A percentile compares a stretch with the other conserved stretches of the same genome.
These are phyloP conservation scores for Caenorhabditis sp. DNA, from an alignment of 2,888 invertebrate species.

Conservation along the genomic window DNA sequence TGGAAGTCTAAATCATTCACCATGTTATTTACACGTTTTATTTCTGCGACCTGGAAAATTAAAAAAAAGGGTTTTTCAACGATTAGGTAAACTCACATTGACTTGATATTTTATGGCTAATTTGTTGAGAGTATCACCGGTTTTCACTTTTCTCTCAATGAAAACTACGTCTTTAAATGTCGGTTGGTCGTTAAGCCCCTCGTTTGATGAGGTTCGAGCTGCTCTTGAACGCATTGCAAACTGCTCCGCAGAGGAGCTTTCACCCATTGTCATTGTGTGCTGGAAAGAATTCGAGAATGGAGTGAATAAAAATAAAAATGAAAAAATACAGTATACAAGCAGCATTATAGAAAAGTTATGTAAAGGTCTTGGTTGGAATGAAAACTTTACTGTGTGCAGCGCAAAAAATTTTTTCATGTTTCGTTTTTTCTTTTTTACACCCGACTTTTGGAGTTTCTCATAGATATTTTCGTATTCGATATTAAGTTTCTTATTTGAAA, in stretches of 20 bases:
- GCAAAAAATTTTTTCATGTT: background rate
- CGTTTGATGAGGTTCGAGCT: conserved; percentile 43
- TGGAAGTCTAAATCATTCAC: conserved; percentile 64
- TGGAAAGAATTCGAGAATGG: background rate
- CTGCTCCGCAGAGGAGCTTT: conserved; percentile 39
- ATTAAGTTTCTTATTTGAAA: no score
- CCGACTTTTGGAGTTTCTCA: background rate
- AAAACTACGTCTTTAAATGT: conserved; percentile 54
- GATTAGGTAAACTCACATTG: conserved; percentile 61
- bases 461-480: no score
- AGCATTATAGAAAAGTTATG: background rate
- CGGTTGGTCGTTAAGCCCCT: conserved; percentile 33
- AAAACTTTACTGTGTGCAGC: background rate
- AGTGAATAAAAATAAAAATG: background rate
- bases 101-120: conserved; percentile 67
- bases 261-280: conserved; percentile 25
- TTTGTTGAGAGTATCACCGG: conserved; percentile 66
- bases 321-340: conserved; percentile 1
- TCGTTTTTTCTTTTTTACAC: conserved; percentile 3
- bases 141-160: conserved; percentile 62
- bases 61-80: background rate
- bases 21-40: conserved; percentile 67
- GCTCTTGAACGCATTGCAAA: conserved; percentile 51
- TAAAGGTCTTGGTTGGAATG: background rate
- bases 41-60: conserved; percentile 44